Base-by-base conservation (phyloP, 2,797 vertebrate species). In the Sylvilagus floridanus region DNA sequence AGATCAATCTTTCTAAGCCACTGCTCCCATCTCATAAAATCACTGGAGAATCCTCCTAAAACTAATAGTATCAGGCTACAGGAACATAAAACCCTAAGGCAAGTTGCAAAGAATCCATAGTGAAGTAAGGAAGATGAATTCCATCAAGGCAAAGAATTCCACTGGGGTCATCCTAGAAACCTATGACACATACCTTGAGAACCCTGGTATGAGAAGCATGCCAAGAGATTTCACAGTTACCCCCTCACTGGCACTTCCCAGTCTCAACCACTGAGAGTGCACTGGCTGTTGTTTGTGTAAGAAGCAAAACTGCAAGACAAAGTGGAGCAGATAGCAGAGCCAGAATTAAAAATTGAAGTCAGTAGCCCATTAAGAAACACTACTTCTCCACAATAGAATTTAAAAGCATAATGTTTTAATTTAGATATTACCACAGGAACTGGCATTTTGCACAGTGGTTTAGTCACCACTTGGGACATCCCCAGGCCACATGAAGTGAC, bases 1-100 rank as follows among this genome's bases (percentile, higher is more conserved):
- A 26, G 71, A 95, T 86, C 24, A 19, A 76, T 92, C 91, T 73
- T 88, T 79, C 37, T 85, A 93, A 94, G 66, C 42, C 87, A 83
- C 21, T 42, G 60, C 10, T 90, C 10, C 37, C 22, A 93, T 76
- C 77, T 69, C 73, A 93, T 88, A 78, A 95, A 84, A 65, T 54
- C 60, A 84, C 73, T 71, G 24, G 8, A 54, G 54, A 87, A 52
- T 63, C 32, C 60, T 77, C 52, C 76, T 57, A 65, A 93, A 89
- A 88, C 35, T 52, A 84, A 90, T 72, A 69, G 47, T 9, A 14
- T 10, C 24, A 87, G 79, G 65, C 30, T 83, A 28, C 12, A 88
- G 75, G n/a, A 91, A 52, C 12, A 78, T n/a, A 87, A 91, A 75
- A 90, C 32, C 26, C 26, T 57, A 93, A 88, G 47, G 42, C 52